Base-by-base conservation (phyloP, 1,140 invertebrate genomes). In the Cotesia typhae region DNA sequence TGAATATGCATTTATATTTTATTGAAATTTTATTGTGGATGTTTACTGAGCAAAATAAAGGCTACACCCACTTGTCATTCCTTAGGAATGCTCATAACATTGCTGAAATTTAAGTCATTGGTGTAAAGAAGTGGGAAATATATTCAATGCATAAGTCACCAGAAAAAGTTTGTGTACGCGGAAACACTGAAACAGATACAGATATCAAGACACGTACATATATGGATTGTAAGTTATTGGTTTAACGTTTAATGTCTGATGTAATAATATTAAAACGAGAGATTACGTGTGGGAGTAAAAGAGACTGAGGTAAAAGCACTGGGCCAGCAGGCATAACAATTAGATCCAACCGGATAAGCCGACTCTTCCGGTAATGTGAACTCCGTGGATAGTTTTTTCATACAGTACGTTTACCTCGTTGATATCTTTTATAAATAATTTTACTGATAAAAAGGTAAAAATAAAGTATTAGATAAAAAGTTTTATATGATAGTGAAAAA, bases 341-440 rank as follows among this genome's bases (percentile, higher is more conserved):
- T 80, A 82, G 79, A 81, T 82, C 72, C 76, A 61, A 77, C 69
- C 75, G 78, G 78, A 76, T 76, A 76, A 76, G 67, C 72, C 38
- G 52, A 69, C 68, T 76, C 73, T 76, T 82, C 80, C 80, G 81
- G 80, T 82, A 82, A 82, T 76, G 79, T 76, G 79, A 82, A 80
- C 77, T 79, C 75, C 77, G 76, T 79, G 77, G 68, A 78, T 66
- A 57, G 9, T 20, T 20, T 59, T 59, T 41, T 68, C 2, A 59
- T 51, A 9, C 10, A 52, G 38, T n/a, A 59, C 41, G n/a, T 55
- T 36, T 55, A 64, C 69, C 36, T 71, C 51, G 20, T 14, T 64
- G 10, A 70, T 61, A 36, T 38, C 17, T 37, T 14, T 63, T 47
- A 28, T 37, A 12, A 6, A 51, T 52, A 20, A 53, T 28, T 36